Percentiles rank a stretch among this genome's conserved stretches.
Evolutionary conservation across 2,113 vertebrate genomes (phyloP).

Genomic region (Pollimyrus isidori): DNA sequence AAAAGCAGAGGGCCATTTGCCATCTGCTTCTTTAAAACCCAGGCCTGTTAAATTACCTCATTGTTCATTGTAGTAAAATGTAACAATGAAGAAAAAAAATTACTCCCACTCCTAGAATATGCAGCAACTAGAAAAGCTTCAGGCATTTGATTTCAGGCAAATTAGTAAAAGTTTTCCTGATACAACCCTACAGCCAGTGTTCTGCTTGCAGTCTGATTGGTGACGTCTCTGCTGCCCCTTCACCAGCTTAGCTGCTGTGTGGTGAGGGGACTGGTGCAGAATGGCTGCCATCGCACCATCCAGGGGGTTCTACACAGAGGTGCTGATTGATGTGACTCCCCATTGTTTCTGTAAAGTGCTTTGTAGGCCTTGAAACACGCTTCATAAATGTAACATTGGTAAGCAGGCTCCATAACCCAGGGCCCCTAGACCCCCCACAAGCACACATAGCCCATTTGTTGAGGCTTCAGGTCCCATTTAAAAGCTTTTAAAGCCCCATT

Average conservation of each 20-base stretch:
- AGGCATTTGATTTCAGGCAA: background rate
- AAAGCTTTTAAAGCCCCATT: background rate
- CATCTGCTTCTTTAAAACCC: background rate
- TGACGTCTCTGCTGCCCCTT: too few relatives aligned
- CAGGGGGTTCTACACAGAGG: too few relatives aligned
- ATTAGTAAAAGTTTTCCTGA: background rate
- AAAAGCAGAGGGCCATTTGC: background rate
- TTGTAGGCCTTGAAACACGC: background rate
- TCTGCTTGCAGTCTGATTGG: background rate
- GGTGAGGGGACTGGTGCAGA: too few relatives aligned
- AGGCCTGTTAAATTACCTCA: background rate
- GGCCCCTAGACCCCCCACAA: background rate
- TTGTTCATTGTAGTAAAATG: background rate
- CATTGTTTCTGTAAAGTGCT: background rate
- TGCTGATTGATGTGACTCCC: too few relatives aligned
- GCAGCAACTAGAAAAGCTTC: background rate
- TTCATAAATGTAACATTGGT: background rate
- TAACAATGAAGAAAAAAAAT: background rate
- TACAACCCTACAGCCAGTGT: background rate
- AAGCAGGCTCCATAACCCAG: background rate
- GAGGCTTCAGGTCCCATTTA: background rate
- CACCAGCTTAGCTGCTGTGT: too few relatives aligned
- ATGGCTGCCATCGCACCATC: too few relatives aligned
- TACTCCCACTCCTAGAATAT: background rate
- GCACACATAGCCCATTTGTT: background rate